Conservation (phyloP, 2,888 invertebrate species). For the Aproaerema taeniolella region DNA sequence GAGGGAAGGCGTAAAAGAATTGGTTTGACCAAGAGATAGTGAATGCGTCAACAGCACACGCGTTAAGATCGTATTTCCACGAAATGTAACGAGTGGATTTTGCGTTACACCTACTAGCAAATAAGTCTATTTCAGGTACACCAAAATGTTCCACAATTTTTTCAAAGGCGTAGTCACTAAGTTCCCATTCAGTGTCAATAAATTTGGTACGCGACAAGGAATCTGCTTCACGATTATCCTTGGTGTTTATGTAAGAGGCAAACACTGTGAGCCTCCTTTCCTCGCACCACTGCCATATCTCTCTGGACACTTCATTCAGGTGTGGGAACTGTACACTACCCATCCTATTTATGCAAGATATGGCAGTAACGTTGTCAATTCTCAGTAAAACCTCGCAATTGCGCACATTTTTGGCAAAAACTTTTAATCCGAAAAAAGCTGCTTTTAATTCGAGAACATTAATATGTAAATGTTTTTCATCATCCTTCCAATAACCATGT, state of each 20-base stretch:
- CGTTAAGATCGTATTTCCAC: constrained; percentile 24
- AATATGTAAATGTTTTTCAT: too few relatives aligned
- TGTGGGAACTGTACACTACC: neutral
- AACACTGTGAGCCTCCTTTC: neutral
- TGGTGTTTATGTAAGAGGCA: too few relatives aligned
- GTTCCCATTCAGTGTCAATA: constrained; percentile 1
- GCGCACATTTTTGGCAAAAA: neutral
- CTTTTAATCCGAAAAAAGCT: too few relatives aligned
- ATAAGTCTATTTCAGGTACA: constrained; percentile 18
- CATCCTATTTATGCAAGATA: neutral
- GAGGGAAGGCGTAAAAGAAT: constrained; percentile 24
- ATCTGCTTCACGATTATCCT: neutral
- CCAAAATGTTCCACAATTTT: too few relatives aligned
- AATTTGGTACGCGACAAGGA: neutral
- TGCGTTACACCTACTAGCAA: constrained; percentile 17
- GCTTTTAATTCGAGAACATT: too few relatives aligned
- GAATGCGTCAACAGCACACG: constrained; percentile 22
- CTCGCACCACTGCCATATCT: neutral
- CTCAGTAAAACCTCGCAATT: constrained; percentile 1
- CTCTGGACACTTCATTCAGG: neutral
- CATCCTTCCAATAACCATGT: neutral
- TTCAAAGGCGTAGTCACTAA: neutral
- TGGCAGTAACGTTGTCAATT: neutral
- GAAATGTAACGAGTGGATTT: constrained; percentile 20
- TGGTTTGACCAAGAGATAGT: constrained; percentile 20